phyloP scores from a whole-genome alignment of 2,888 invertebrate species.

The Leucoma salicis region DNA sequence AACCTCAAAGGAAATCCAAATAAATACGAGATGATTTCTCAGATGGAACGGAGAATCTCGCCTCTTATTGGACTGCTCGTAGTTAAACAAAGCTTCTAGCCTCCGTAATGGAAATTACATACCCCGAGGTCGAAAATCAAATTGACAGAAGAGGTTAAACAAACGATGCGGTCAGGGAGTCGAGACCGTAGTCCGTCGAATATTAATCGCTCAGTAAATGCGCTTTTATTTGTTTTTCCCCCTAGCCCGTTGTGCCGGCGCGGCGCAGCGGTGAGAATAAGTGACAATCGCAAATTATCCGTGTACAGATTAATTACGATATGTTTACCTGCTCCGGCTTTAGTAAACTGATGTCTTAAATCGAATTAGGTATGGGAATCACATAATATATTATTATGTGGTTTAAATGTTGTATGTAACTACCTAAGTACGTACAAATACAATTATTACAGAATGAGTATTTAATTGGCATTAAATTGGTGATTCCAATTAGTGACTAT shows the following conservation, averaged over 20 bases:
- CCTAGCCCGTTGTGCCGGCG: slow-evolving; percentile 41
- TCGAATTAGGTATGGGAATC: too few species aligned
- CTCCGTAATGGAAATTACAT: slow-evolving; percentile 78
- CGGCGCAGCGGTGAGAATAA: slow-evolving; percentile 34
- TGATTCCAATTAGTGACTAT: too few species aligned
- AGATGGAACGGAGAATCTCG: slow-evolving; percentile 55
- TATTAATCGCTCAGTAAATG: slow-evolving; percentile 77
- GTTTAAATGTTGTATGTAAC: too few species aligned
- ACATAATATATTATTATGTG: too few species aligned
- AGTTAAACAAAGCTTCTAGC: slow-evolving; percentile 73
- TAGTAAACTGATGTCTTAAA: too few species aligned
- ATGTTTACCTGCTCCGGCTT: slow-evolving; percentile 2
- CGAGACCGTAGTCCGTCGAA: slow-evolving; percentile 68
- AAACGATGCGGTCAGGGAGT: slow-evolving; percentile 77
- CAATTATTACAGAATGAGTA: too few species aligned
- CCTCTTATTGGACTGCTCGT: slow-evolving; percentile 61
- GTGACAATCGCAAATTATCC: slow-evolving; percentile 35
- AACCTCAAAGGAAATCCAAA: slow-evolving; percentile 17
- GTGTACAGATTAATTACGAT: slow-evolving; percentile 22
- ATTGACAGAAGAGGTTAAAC: slow-evolving; percentile 82
- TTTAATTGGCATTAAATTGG: too few species aligned
- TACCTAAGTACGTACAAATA: too few species aligned
- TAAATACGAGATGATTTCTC: slow-evolving; percentile 40
- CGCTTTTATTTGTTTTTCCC: slow-evolving; percentile 76
- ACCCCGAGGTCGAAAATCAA: slow-evolving; percentile 79